Conservation (phyloP, 2,797 vertebrate genomes). For the Pseudochirops corinnae region DNA sequence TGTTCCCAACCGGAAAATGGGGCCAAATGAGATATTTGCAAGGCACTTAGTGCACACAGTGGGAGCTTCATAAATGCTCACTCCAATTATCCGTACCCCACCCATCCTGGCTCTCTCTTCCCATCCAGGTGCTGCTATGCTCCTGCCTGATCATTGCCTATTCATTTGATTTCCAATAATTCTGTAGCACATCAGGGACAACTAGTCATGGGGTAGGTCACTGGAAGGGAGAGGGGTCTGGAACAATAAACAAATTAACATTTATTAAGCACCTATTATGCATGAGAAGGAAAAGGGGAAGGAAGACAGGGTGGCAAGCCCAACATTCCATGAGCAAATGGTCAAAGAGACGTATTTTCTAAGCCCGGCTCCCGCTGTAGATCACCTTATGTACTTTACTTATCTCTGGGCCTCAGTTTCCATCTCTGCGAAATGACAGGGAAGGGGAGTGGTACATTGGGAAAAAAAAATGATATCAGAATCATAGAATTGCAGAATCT, state of each 20-base stretch:
- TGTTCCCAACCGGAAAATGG: background rate
- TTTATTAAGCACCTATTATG: background rate
- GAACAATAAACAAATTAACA: background rate
- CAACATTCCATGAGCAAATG: background rate
- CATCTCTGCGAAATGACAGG: background rate
- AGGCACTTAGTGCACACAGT: too few relatives aligned
- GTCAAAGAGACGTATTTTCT: background rate
- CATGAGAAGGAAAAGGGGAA: too few relatives aligned
- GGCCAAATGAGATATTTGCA: background rate
- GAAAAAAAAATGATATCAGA: background rate
- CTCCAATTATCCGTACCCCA: rapidly evolving
- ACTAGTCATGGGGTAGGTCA: background rate
- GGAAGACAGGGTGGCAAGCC: background rate
- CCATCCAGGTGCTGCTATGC: background rate
- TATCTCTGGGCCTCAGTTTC: background rate
- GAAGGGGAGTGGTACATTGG: background rate
- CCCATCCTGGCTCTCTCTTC: background rate
- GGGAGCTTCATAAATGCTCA: background rate
- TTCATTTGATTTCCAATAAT: background rate
- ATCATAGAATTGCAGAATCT: background rate
- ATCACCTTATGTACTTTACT: background rate
- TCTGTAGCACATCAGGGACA: background rate
- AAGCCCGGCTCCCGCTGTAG: background rate
- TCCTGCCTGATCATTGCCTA: background rate
- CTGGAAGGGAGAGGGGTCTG: background rate